Conservation (phyloP, 2,888 invertebrate genomes). For the Epinotia nisella region DNA sequence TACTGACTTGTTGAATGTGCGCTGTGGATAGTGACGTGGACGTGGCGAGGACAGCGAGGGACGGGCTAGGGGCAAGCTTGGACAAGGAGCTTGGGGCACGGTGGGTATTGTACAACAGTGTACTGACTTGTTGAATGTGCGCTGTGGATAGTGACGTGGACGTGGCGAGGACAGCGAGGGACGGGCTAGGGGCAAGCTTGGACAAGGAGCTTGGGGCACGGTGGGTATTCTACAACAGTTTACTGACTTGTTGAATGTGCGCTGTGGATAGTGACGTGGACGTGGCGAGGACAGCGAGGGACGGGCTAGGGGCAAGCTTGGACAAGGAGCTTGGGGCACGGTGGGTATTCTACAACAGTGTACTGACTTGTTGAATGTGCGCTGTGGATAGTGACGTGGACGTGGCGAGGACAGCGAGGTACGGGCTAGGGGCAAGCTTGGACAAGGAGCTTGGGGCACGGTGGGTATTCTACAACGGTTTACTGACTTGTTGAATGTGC, state of each 20-base stretch:
- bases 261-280: background rate
- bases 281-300: background rate
- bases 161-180: background rate
- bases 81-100: background rate
- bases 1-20: background rate
- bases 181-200: background rate
- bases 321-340: background rate
- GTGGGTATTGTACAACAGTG: background rate
- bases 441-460: too few relatives aligned
- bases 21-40: background rate
- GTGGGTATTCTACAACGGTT: too few relatives aligned
- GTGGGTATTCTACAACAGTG: constrained; percentile 1
- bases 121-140: background rate
- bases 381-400: too few relatives aligned
- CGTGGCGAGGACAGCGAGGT: too few relatives aligned
- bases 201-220: background rate
- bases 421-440: too few relatives aligned
- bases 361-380: too few relatives aligned
- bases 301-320: background rate
- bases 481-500: too few relatives aligned
- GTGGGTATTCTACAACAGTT: background rate
- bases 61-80: background rate
- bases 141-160: background rate
- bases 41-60: background rate
- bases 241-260: background rate